Conservation (phyloP, 2,797 vertebrate species). For the Mycteria americana region DNA sequence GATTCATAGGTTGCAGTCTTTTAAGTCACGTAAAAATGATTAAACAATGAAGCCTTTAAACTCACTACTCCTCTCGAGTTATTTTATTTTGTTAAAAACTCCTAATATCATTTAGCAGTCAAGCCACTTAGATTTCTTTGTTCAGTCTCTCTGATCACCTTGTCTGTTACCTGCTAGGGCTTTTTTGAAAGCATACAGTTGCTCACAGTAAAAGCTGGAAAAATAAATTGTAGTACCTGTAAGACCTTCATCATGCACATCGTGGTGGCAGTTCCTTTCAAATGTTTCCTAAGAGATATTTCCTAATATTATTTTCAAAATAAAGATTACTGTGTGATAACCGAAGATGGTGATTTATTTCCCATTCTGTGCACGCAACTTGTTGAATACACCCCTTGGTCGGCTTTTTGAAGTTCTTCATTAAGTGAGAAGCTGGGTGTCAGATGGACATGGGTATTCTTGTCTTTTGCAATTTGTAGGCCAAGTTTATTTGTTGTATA, state of each 20-base stretch:
- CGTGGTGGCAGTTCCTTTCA: neutral
- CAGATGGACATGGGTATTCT: neutral
- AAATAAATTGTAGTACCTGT: neutral
- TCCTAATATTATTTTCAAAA: neutral
- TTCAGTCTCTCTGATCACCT: neutral
- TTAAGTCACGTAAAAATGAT: neutral
- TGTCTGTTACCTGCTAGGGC: neutral
- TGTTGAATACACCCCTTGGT: neutral
- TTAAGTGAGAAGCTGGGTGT: neutral
- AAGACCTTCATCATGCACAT: neutral
- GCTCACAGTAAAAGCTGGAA: neutral
- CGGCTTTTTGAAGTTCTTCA: neutral
- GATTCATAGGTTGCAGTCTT: neutral
- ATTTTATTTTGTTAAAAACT: neutral
- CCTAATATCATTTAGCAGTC: neutral
- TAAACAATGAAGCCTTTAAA: neutral
- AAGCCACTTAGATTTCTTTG: neutral
- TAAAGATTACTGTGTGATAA: neutral
- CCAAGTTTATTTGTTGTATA: neutral
- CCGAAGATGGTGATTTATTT: neutral
- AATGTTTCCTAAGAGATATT: neutral
- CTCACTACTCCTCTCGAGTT: neutral
- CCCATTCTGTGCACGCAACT: neutral
- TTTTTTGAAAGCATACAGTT: neutral
- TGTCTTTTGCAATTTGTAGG: neutral